Evolutionary conservation across 2,797 vertebrate species (phyloP), one percentile per base, ranked within the genome.

Genomic region (Malurus splendens): DNA sequence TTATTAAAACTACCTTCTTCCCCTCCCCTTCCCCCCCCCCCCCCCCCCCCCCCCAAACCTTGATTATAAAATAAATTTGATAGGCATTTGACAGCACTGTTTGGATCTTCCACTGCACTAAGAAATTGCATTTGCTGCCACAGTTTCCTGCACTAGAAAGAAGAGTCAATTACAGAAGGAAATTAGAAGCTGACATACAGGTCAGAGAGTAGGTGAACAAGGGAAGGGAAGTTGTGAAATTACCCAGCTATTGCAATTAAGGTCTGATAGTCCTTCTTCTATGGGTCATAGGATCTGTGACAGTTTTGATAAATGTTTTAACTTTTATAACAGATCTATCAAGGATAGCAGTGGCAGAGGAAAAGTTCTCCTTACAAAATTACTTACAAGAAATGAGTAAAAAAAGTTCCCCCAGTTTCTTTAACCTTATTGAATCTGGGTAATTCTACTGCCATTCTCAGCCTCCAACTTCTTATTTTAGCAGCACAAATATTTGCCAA

Each of bases 171-270:
- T 92, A 91, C 48, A 73, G 62, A 81, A 86, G 70, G 80, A 94
- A 92, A 92, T 93, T 80, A 94, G 66, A 92, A 87, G 70, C 70
- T 79, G 87, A 51, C 71, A 62, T 65, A 65, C 80, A 87, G 87
- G 90, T 87, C 66, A 86, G 62, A 77, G 39, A 80, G 55, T 32
- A 82, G 82, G 73, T 70, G 85, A 90, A 66, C 44, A 83, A 72
- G 70, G 24, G 61, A 85, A 92, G 23, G 28, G 44, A 89, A 86
- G n/a, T 75, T 81, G 74, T 83, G 62, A 87, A 90, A 91, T 86
- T 75, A 89, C 72, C 86, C 24, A 82, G 79, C 50, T 82, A 60
- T 52, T 82, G 75, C 82, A 90, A 72, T 94, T 94, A 93, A 87
- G 19, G 66, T 71, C 80, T 90, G 70, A 71, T 64, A 83, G 77